Base-by-base conservation (phyloP, 2,888 invertebrate genomes). In the Philopedon plagiatum region DNA sequence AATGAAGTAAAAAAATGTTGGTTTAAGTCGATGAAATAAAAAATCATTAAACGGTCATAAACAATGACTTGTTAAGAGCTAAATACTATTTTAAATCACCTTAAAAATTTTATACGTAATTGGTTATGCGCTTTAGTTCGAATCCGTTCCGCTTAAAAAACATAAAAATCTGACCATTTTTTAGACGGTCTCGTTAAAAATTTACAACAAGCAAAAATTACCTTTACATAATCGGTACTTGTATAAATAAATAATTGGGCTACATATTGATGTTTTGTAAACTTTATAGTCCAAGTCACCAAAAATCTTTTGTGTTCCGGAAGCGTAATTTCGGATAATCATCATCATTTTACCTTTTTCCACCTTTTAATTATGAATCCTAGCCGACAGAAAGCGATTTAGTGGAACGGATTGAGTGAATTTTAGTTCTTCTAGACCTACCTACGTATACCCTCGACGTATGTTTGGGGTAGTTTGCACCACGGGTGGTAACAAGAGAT, bases 361-460 rank as follows among this genome's bases (percentile, higher is more conserved):
- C 37, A 54, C 61, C 61, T 60, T 60, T 18, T 68, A 68, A 68
- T 68, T 68, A 68, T 39, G 54, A 60, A 61, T 61, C 54, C 15
- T 19, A 68, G 49, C 61, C 68, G 68, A 68, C 39, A 39, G 54
- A 68, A 61, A 29, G 54, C 34, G 51, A 61, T 68, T 54, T 39
- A 39, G 41, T 54, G 61, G 51, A 34, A 39, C 60, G 32, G 21
- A 68, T 68, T 23, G 60, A 21, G 21, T 26, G 39, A 23, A 34
- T 58, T 9, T 13, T 57, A 32, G 32, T n/a, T n/a, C n/a, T n/a
- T n/a, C n/a, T n/a, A n/a, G n/a, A n/a, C n/a, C n/a, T n/a, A n/a
- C n/a, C n/a, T n/a, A n/a, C n/a, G n/a, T n/a, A n/a, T n/a, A n/a
- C n/a, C n/a, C n/a, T n/a, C n/a, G n/a, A n/a, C n/a, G n/a, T n/a